A percentile compares a stretch with the other conserved stretches of the same genome.
These are phyloP conservation scores for Ciconia nigra DNA, from an alignment of 2,797 vertebrate genomes.

Conservation along the genomic window DNA sequence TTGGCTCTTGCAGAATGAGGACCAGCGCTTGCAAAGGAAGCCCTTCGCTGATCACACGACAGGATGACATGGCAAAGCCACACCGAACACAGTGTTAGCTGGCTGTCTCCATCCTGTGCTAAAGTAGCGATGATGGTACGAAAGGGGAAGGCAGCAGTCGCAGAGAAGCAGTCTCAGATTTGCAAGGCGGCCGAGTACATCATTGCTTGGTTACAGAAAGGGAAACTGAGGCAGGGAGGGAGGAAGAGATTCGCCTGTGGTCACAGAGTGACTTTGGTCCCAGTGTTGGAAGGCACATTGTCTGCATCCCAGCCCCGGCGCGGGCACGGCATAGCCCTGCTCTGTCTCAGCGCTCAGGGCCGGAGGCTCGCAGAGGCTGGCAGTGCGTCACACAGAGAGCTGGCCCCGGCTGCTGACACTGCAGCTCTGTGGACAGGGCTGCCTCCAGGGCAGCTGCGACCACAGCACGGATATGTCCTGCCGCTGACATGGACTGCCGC, in stretches of 20 bases:
- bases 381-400: not conserved
- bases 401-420: fast-evolving
- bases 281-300: not conserved
- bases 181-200: not conserved
- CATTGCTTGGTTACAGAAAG: not conserved
- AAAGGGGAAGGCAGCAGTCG: not conserved
- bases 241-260: not conserved
- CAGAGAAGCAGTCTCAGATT: not conserved
- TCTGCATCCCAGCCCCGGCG: fast-evolving
- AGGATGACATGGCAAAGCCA: not conserved
- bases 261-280: not conserved
- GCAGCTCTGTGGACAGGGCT: not conserved
- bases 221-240: not conserved
- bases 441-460: not conserved
- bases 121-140: not conserved
- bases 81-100: fast-evolving
- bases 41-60: not conserved
- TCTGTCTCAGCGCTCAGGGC: fast-evolving
- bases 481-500: not conserved
- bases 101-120: not conserved
- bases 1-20: not conserved
- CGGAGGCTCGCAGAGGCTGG: not conserved
- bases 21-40: not conserved
- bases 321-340: not conserved
- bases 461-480: fast-evolving